These are phyloP conservation scores for Ciona savignyi DNA, from an alignment of 23 tunicate species.

Conservation along the genomic window DNA sequence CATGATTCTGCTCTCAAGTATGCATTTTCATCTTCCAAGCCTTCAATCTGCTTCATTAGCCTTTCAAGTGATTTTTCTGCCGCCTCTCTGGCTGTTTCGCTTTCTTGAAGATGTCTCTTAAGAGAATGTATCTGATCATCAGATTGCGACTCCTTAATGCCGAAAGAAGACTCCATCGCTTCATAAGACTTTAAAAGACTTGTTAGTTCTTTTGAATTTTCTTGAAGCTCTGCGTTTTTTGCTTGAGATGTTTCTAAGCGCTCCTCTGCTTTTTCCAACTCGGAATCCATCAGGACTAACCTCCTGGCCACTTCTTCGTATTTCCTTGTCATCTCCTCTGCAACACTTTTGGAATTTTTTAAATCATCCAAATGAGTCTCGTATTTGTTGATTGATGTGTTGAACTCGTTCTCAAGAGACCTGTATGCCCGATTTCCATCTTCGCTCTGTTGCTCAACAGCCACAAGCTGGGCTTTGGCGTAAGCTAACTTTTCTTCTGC, in stretches of 20 bases:
- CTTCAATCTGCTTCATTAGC: not conserved
- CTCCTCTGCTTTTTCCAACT: conserved; percentile 39
- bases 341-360: conserved; percentile 6
- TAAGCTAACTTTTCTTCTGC: conserved; percentile 25
- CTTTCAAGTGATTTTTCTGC: conserved; percentile 1
- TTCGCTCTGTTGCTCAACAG: conserved; percentile 18
- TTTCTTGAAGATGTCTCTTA: not conserved
- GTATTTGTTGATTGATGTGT: conserved; percentile 1
- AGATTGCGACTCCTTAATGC: conserved; percentile 1
- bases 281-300: conserved; percentile 28
- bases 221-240: conserved; percentile 5
- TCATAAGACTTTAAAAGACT: conserved; percentile 13
- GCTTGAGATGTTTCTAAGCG: conserved; percentile 3
- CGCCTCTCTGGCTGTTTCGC: conserved; percentile 7
- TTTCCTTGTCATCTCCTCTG: conserved; percentile 40
- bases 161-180: conserved; percentile 17
- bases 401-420: conserved; percentile 1
- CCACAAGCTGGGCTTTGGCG: not conserved
- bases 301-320: conserved; percentile 35
- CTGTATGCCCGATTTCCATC: not conserved
- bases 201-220: conserved; percentile 2
- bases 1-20: not conserved
- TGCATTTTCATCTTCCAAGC: conserved; percentile 6
- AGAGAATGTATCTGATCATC: conserved; percentile 5
- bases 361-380: conserved; percentile 18